phyloP scores from a whole-genome alignment of 2,113 vertebrate genomes.

The Poicephalus gulielmi region DNA sequence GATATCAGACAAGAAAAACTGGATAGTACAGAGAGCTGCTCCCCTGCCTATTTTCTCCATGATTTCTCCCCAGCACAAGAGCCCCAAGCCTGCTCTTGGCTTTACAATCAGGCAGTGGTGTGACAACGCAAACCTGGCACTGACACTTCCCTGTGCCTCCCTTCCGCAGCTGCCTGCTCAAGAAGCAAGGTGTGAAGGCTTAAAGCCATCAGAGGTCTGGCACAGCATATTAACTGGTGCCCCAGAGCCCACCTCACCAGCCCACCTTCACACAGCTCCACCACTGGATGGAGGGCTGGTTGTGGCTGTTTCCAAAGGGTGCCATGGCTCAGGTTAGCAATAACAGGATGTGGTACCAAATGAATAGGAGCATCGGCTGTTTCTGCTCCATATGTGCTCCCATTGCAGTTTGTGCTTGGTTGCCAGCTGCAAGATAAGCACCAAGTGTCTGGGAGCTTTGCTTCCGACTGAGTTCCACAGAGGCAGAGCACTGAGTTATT shows the following conservation, averaged over 20 bases:
- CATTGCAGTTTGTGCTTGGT: neutral
- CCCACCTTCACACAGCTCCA: neutral
- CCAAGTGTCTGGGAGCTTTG: rapidly evolving
- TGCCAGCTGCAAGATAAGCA: neutral
- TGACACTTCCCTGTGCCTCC: neutral
- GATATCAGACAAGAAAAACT: neutral
- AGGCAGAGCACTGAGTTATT: rapidly evolving
- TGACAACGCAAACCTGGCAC: rapidly evolving
- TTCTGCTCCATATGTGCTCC: rapidly evolving
- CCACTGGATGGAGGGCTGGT: rapidly evolving
- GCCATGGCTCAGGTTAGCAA: neutral
- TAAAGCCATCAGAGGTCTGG: neutral
- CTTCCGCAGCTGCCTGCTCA: neutral
- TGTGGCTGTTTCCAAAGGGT: neutral
- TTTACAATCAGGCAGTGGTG: rapidly evolving
- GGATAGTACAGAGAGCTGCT: rapidly evolving
- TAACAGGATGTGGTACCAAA: neutral
- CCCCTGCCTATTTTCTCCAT: neutral
- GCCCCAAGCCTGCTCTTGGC: neutral
- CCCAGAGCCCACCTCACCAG: neutral
- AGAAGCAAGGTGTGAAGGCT: neutral
- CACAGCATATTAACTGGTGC: neutral
- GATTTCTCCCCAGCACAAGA: neutral
- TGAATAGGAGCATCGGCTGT: rapidly evolving
- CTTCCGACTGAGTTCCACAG: neutral